Percentiles rank a stretch among this genome's conserved stretches.
These are phyloP conservation scores for Scytalopus superciliaris DNA, from an alignment of 2,113 vertebrate genomes.

Conservation along the genomic window DNA sequence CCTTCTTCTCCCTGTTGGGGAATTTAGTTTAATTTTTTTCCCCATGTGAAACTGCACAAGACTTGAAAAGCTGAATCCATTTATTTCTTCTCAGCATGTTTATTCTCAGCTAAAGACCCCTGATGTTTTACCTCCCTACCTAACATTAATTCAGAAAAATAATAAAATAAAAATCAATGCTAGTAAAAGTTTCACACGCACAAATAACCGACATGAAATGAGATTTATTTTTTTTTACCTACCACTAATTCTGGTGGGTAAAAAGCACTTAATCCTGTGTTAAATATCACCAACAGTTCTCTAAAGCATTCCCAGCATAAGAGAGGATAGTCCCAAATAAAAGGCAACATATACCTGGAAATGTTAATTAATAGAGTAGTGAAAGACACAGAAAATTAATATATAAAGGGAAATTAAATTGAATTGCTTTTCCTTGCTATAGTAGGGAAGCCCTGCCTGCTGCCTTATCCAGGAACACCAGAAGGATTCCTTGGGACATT, in stretches of 20 bases:
- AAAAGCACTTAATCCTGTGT: neutral
- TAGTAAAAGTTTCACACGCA: neutral
- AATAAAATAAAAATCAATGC: neutral
- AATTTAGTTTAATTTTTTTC: neutral
- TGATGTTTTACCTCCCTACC: neutral
- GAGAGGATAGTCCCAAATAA: neutral
- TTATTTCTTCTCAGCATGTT: neutral
- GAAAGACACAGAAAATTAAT: neutral
- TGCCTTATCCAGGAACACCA: neutral
- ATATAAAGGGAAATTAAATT: neutral
- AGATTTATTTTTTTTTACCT: neutral
- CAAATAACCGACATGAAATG: neutral
- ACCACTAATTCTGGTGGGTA: neutral
- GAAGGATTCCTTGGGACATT: neutral
- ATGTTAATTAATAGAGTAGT: neutral
- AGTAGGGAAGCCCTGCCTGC: neutral
- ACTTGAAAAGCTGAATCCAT: neutral
- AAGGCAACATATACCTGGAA: fast-evolving
- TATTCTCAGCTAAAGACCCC: neutral
- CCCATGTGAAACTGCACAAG: neutral
- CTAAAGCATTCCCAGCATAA: neutral
- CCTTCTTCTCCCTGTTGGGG: neutral
- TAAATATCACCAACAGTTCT: neutral
- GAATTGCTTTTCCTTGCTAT: neutral
- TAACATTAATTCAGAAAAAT: neutral